Percentiles rank a stretch among this genome's conserved stretches.
These are phyloP conservation scores for Tortricodes alternella DNA, from an alignment of 2,888 invertebrate species.

Conservation along the genomic window DNA sequence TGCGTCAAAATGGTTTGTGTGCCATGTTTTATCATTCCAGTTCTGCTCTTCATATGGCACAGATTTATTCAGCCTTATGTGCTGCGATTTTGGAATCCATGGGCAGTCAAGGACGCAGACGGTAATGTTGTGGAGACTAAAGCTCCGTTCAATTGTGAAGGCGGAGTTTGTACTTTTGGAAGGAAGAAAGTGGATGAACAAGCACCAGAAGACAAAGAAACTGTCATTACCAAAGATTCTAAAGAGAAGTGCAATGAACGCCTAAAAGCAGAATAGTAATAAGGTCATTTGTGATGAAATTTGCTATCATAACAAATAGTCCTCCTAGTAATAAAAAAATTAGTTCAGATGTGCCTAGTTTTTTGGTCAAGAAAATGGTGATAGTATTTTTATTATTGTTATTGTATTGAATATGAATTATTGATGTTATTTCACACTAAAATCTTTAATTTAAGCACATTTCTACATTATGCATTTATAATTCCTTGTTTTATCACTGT, in stretches of 20 bases:
- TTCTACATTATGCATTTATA: too few species aligned
- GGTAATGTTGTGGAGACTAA: slow-evolving; percentile 81
- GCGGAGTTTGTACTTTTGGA: slow-evolving; percentile 76
- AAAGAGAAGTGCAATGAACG: slow-evolving; percentile 26
- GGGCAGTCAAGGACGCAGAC: slow-evolving; percentile 85
- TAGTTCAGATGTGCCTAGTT: too few species aligned
- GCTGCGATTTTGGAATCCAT: slow-evolving; percentile 91
- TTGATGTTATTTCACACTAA: too few species aligned
- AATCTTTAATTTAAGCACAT: too few species aligned
- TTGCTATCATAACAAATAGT: too few species aligned
- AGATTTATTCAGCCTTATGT: slow-evolving; percentile 92
- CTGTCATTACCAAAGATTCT: slow-evolving; percentile 9
- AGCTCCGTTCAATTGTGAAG: slow-evolving; percentile 84
- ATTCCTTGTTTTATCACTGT: too few species aligned
- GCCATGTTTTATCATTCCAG: slow-evolving; percentile 92
- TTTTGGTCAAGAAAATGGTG: too few species aligned
- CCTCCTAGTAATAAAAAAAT: too few species aligned
- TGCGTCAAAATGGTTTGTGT: slow-evolving; percentile 87
- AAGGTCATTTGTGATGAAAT: not conserved
- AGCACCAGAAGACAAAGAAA: slow-evolving; percentile 37
- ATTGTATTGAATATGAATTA: too few species aligned
- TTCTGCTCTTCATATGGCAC: slow-evolving; percentile 92
- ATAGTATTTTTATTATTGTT: too few species aligned
- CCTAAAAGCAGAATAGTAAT: slow-evolving; percentile 20
- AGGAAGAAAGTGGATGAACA: slow-evolving; percentile 44